phyloP scores from a whole-genome alignment of 1,140 invertebrate genomes.

The Zaprionus africanus region DNA sequence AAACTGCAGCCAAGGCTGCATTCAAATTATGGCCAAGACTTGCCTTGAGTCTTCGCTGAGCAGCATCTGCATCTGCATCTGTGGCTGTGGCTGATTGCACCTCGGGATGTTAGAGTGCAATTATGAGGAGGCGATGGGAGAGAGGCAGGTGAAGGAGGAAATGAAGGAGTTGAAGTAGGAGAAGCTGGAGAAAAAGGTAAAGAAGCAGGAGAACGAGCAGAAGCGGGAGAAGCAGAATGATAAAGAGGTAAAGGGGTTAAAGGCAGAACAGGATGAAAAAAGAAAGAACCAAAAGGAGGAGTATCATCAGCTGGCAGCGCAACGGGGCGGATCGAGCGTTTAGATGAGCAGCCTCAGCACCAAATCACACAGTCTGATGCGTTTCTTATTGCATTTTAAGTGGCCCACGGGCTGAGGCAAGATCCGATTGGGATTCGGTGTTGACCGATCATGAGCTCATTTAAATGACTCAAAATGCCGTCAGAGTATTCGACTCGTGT shows the following conservation, averaged over 20 bases:
- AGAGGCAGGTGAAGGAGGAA: too few relatives aligned
- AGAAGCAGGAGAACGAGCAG: not conserved
- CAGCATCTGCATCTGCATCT: constrained; percentile 9
- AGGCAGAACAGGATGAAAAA: not conserved
- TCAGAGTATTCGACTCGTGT: constrained; percentile 25
- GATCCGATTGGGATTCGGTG: not conserved
- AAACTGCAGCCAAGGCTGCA: constrained; percentile 5
- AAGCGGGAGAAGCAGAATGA: too few relatives aligned
- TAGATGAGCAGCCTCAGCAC: not conserved
- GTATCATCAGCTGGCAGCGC: not conserved
- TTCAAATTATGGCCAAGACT: constrained; percentile 64
- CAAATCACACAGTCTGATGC: constrained; percentile 22
- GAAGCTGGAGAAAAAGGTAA: too few relatives aligned
- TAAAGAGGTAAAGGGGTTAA: not conserved
- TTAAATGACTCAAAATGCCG: constrained; percentile 55
- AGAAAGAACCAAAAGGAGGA: not conserved
- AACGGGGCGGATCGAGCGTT: not conserved
- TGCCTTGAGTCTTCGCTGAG: constrained; percentile 5
- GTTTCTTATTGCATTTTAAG: constrained; percentile 50
- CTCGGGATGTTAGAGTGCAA: constrained; percentile 50
- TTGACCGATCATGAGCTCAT: constrained; percentile 39
- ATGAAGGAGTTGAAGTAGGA: not conserved
- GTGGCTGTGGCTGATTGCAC: constrained; percentile 40
- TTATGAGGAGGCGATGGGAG: constrained; percentile 38
- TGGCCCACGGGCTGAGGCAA: not conserved